A percentile compares a stretch with the other conserved stretches of the same genome.
These are phyloP conservation scores for Yponomeuta malinellus DNA, from an alignment of 2,888 invertebrate genomes.

Conservation along the genomic window DNA sequence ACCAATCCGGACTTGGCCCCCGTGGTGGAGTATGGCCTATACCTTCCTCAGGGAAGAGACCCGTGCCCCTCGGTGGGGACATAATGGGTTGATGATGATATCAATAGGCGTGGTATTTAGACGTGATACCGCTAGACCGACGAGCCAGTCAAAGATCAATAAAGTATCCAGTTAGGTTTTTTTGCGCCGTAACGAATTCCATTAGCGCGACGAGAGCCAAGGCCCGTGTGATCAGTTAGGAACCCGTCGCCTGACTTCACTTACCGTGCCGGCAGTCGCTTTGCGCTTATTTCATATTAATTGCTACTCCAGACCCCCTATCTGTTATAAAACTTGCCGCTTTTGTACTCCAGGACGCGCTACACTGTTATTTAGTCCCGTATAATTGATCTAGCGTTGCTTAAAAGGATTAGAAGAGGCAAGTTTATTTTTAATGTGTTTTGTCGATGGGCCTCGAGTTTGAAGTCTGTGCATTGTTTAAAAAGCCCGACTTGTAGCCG, in stretches of 20 bases:
- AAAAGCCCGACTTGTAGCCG: too few species aligned
- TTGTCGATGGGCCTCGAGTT: background rate
- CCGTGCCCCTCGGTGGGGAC: too few species aligned
- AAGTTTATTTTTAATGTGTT: background rate
- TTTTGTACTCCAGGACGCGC: background rate
- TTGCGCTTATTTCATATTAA: conserved; percentile 61
- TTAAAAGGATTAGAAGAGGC: background rate
- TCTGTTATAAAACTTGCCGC: conserved; percentile 15
- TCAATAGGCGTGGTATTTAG: too few species aligned
- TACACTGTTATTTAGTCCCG: background rate
- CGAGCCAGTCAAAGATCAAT: too few species aligned
- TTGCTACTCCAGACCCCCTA: conserved; percentile 32
- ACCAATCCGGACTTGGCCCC: too few species aligned
- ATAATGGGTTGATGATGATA: too few species aligned
- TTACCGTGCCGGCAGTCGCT: conserved; percentile 36
- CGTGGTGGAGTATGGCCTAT: too few species aligned
- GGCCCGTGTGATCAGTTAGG: background rate
- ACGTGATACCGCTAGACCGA: too few species aligned
- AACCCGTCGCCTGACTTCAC: conserved; percentile 33
- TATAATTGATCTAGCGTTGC: background rate
- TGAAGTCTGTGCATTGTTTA: background rate
- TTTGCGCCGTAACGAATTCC: too few species aligned
- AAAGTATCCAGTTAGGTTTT: too few species aligned
- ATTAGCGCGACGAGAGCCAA: too few species aligned
- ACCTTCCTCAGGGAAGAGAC: too few species aligned